Percentiles rank a stretch among this genome's conserved stretches.
These are phyloP conservation scores for Apamea crenata DNA, from an alignment of 2,888 invertebrate species.

Conservation along the genomic window DNA sequence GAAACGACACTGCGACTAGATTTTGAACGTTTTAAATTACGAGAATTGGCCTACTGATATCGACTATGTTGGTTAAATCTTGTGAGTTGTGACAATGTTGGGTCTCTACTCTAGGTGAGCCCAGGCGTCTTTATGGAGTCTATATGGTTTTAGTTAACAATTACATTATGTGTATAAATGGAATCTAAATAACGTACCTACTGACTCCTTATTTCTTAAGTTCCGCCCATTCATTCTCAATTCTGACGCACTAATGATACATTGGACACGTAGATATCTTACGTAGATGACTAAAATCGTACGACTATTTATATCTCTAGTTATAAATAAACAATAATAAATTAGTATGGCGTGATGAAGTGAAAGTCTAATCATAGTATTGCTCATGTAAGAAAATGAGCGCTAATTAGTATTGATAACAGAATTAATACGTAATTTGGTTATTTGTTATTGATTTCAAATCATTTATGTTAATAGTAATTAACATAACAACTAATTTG, in stretches of 20 bases:
- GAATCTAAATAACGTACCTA: neutral
- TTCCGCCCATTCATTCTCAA: neutral
- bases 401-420: slow-evolving; percentile 28
- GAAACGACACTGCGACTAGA: too few species aligned
- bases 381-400: slow-evolving; percentile 20
- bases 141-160: neutral
- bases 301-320: slow-evolving; percentile 25
- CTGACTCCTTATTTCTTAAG: neutral
- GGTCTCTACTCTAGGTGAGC: neutral
- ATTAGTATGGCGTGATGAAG: slow-evolving; percentile 40
- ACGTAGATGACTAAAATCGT: slow-evolving; percentile 27
- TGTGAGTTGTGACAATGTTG: neutral
- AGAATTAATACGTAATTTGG: neutral
- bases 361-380: slow-evolving; percentile 31
- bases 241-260: slow-evolving; percentile 16
- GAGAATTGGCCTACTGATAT: too few species aligned
- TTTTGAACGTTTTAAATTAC: too few species aligned
- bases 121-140: neutral
- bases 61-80: too few species aligned
- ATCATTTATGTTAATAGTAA: neutral
- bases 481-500: neutral
- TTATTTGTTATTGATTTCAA: slow-evolving; percentile 23
- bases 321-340: slow-evolving; percentile 44
- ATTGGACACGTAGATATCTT: neutral
- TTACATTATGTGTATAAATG: neutral